Evolutionary conservation across 2,888 invertebrate genomes (phyloP), one percentile per base, ranked within the genome.

Genomic region (Nomada hirtipes): DNA sequence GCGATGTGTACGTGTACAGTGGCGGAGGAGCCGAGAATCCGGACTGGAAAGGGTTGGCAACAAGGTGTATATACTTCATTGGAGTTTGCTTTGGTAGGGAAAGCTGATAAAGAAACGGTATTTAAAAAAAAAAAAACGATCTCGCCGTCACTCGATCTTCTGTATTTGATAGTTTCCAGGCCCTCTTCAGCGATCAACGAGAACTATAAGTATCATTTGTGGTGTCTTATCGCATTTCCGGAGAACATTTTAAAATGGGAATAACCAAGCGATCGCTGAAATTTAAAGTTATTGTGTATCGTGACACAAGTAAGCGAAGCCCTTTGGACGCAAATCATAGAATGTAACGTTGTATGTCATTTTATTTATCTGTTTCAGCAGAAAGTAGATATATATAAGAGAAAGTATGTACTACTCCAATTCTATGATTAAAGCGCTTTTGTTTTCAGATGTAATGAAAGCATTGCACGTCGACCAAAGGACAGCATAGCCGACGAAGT

Each of bases 81-180:
- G 23, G 13, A 18, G 7, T 55, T 60, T 18, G 23, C 0, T 10
- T 26, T 29, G 11, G 65, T 26, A 13, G 60, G 23, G 50, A 59
- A n/a, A 73, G 52, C 18, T 42, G 11, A 9, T 10, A n/a, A 53
- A 60, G 18, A 44, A 65, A 61, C 50, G 74, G 29, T 81, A 55
- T 70, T 50, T 13, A 9, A 18, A 44, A n/a, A 52, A 64, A 64
- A n/a, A 63, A 7, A 36, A 36, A 36, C 36, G 36, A 44, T 52
- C 18, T 23, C 13, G 11, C 7, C 15, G 42, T 18, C 36, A 36
- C 53, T 18, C 73, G 20, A 26, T 60, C n/a, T 53, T 42, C 44
- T 4, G 52, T 44, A 42, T 26, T 4, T 9, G 7, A 36, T 2
- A 23, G 13, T 50, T 4, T 36, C 26, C 26, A 18, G 13, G 60